phyloP scores from a whole-genome alignment of 2,797 vertebrate genomes.

The Cossypha dichroa region DNA sequence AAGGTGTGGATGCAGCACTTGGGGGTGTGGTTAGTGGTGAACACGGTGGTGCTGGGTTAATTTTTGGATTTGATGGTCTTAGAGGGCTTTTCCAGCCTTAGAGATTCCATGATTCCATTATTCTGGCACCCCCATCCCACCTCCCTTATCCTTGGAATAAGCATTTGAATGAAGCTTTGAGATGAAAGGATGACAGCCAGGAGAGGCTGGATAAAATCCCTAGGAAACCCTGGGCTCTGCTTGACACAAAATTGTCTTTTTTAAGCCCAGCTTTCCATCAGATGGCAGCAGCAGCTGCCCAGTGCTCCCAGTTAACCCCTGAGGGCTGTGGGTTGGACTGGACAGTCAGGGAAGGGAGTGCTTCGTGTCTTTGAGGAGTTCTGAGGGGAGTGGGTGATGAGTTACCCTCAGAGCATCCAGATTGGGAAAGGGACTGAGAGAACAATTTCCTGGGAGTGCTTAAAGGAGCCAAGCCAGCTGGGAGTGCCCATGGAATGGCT shows the following conservation, averaged over 20 bases:
- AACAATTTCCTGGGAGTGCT: not conserved
- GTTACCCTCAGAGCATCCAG: not conserved
- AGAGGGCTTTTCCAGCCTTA: not conserved
- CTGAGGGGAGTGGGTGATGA: fast-evolving
- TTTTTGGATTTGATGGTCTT: not conserved
- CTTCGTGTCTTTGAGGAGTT: not conserved
- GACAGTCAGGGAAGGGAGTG: not conserved
- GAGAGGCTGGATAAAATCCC: not conserved
- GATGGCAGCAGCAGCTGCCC: not conserved
- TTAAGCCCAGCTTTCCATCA: not conserved
- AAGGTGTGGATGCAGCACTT: not conserved
- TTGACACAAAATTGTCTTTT: not conserved
- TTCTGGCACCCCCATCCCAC: not conserved
- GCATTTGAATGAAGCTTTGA: not conserved
- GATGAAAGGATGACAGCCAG: not conserved
- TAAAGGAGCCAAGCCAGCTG: not conserved
- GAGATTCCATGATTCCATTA: not conserved
- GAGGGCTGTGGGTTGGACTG: not conserved
- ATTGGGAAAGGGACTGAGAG: not conserved
- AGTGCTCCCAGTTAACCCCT: not conserved
- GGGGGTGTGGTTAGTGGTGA: not conserved
- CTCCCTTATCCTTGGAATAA: not conserved
- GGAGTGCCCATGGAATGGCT: not conserved
- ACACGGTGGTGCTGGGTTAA: not conserved
- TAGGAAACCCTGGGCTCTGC: not conserved